These are phyloP conservation scores for Glaucomys volans DNA, from an alignment of 2,113 vertebrate genomes.

Conservation along the genomic window DNA sequence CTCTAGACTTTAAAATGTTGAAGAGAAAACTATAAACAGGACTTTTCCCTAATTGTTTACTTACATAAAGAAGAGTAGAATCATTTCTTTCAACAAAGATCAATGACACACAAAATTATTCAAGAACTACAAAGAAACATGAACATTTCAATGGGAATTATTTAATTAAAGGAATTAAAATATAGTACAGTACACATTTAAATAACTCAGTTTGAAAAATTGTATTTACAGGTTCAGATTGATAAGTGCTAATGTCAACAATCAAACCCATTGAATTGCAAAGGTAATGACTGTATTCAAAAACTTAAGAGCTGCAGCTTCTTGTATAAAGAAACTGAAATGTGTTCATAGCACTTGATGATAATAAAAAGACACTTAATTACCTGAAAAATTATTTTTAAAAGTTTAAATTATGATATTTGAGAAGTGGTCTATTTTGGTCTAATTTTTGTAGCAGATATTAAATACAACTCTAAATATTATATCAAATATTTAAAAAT, in stretches of 20 bases:
- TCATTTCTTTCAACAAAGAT: not conserved
- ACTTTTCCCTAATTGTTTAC: not conserved
- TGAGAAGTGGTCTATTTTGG: not conserved
- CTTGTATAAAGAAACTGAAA: not conserved
- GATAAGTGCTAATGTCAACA: not conserved
- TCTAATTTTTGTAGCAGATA: not conserved
- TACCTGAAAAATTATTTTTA: not conserved
- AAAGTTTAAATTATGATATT: not conserved
- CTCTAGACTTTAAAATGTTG: not conserved
- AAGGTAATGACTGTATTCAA: not conserved
- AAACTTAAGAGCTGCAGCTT: not conserved
- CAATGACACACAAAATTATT: not conserved
- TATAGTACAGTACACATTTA: not conserved
- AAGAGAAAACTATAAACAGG: not conserved
- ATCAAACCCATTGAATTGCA: not conserved
- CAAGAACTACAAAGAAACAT: not conserved
- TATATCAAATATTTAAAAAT: not conserved
- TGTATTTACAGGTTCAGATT: not conserved
- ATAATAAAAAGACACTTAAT: not conserved
- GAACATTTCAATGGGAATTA: not conserved
- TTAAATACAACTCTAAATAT: not conserved
- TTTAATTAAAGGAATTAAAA: not conserved
- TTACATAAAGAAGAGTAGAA: not conserved
- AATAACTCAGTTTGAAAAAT: not conserved
- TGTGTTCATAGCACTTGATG: not conserved